Conservation (phyloP, 1,140 invertebrate genomes). For the Vollenhovia emeryi region DNA sequence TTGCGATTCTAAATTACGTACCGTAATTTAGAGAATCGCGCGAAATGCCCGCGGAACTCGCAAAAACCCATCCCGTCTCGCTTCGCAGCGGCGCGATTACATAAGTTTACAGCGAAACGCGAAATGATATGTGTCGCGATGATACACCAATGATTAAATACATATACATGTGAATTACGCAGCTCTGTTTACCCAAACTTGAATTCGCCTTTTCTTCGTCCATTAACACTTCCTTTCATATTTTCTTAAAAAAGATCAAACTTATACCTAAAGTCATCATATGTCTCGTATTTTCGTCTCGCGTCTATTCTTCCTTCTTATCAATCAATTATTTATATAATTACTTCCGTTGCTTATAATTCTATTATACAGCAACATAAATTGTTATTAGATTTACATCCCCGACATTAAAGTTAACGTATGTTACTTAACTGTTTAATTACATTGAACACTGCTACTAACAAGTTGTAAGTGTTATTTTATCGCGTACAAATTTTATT, state of each 20-base stretch:
- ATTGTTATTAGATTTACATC: background rate
- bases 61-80: slow-evolving; percentile 38
- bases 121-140: slow-evolving; percentile 12
- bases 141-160: background rate
- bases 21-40: slow-evolving; percentile 38
- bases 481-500: background rate
- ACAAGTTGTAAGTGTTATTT: background rate
- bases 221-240: background rate
- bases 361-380: background rate
- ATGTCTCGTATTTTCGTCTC: background rate
- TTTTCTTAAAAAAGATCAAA: background rate
- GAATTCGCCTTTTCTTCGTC: background rate
- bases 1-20: slow-evolving; percentile 39
- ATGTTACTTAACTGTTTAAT: background rate
- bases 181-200: background rate
- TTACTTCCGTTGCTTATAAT: background rate
- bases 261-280: background rate
- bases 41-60: background rate
- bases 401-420: no score
- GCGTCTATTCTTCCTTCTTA: background rate
- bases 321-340: background rate
- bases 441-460: background rate
- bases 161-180: background rate
- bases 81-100: background rate
- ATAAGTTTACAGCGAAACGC: background rate